phyloP scores from a whole-genome alignment of 1,140 invertebrate genomes.

The Heliconius himera region DNA sequence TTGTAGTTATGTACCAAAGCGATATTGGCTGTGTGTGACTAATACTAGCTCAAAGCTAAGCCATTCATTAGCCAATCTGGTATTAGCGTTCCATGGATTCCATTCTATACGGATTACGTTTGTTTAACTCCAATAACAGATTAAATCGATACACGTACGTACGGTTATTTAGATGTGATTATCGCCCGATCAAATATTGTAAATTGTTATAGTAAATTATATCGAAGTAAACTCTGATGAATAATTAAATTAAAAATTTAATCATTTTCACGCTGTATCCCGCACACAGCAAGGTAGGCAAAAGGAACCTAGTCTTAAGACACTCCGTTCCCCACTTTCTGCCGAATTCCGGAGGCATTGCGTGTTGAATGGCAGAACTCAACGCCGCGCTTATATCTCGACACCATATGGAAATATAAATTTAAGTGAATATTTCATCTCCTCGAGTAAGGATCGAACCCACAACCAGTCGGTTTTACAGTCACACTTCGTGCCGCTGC shows the following conservation, averaged over 20 bases:
- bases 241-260: background rate
- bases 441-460: too few relatives aligned
- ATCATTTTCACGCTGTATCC: too few relatives aligned
- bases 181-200: background rate
- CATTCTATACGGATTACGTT: conserved; percentile 35
- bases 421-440: too few relatives aligned
- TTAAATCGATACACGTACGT: conserved; percentile 16
- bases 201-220: background rate
- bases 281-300: too few relatives aligned
- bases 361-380: too few relatives aligned
- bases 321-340: too few relatives aligned
- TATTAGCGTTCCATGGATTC: conserved; percentile 43
- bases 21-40: conserved; percentile 31
- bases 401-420: too few relatives aligned
- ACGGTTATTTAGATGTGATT: background rate
- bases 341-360: too few relatives aligned
- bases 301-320: too few relatives aligned
- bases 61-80: conserved; percentile 61
- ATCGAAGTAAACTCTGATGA: background rate
- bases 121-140: conserved; percentile 25
- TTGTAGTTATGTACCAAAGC: conserved; percentile 34
- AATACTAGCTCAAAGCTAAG: conserved; percentile 38
- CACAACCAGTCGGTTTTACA: too few relatives aligned
- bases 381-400: too few relatives aligned
- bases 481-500: too few relatives aligned